A percentile compares a stretch with the other conserved stretches of the same genome.
Evolutionary conservation across 2,888 invertebrate genomes (phyloP).

Genomic region (Muscina levida): DNA sequence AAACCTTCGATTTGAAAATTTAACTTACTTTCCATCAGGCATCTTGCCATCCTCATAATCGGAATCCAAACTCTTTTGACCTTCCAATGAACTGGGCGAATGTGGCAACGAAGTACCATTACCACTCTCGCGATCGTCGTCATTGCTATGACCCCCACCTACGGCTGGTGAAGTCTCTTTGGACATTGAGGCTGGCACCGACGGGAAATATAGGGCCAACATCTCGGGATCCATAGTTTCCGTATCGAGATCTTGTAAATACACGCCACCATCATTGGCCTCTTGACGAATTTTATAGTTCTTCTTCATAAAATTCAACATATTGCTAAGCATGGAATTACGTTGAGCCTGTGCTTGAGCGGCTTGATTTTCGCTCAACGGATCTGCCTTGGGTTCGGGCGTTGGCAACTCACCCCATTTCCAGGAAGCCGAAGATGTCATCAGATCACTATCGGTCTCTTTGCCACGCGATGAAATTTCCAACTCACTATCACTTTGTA

Average conservation of each 20-base stretch:
- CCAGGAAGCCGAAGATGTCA: slow-evolving; percentile 84
- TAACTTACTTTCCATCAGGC: slow-evolving; percentile 80
- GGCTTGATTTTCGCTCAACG: slow-evolving; percentile 67
- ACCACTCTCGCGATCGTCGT: slow-evolving; percentile 97
- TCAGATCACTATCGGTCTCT: slow-evolving; percentile 71
- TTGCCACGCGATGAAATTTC: slow-evolving; percentile 83
- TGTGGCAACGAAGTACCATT: slow-evolving; percentile 97
- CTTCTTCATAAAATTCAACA: slow-evolving; percentile 96
- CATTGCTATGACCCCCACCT: slow-evolving; percentile 79
- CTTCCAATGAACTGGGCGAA: slow-evolving; percentile 94
- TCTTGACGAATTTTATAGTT: slow-evolving; percentile 83
- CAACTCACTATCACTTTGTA: slow-evolving; percentile 96
- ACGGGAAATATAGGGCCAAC: slow-evolving; percentile 91
- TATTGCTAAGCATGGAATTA: slow-evolving; percentile 91
- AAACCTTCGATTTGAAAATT: not conserved
- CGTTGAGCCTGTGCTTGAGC: slow-evolving; percentile 76
- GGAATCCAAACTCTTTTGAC: slow-evolving; percentile 88
- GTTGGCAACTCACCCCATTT: slow-evolving; percentile 93
- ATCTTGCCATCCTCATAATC: slow-evolving; percentile 89
- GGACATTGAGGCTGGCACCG: slow-evolving; percentile 69
- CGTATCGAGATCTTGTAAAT: slow-evolving; percentile 92
- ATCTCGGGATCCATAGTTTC: slow-evolving; percentile 96
- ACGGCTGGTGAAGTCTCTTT: slow-evolving; percentile 66
- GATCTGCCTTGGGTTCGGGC: slow-evolving; percentile 71
- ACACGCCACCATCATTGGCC: slow-evolving; percentile 85